Evolutionary conservation across 1,140 invertebrate species (phyloP).

Genomic region (Cotesia chilonis): DNA sequence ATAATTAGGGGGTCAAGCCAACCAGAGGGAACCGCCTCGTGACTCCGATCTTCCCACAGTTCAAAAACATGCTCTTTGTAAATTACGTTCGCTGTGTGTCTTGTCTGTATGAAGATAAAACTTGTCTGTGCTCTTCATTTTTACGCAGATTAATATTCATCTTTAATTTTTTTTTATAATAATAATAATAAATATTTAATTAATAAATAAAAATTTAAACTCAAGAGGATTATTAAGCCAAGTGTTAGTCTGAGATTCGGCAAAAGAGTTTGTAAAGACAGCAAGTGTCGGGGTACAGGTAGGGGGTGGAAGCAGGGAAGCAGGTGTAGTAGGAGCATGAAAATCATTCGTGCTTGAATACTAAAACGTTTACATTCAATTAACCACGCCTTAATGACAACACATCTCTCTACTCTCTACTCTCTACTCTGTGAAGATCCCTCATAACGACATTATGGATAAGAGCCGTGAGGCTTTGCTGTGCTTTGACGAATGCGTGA

Average conservation of each 20-base stretch:
- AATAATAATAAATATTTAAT: too few species aligned
- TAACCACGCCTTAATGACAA: constrained; percentile 36
- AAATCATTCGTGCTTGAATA: constrained; percentile 16
- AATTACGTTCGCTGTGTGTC: background rate
- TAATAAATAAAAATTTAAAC: too few species aligned
- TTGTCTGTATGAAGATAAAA: too few species aligned
- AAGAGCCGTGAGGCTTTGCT: constrained; percentile 18
- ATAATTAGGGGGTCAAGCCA: constrained; percentile 50
- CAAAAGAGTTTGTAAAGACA: too few species aligned
- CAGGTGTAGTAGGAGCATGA: background rate
- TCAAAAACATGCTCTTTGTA: background rate
- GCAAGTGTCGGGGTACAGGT: too few species aligned
- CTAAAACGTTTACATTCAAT: constrained; percentile 39
- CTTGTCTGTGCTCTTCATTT: too few species aligned
- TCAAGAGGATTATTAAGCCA: too few species aligned
- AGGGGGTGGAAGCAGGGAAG: background rate
- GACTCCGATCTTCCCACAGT: constrained; percentile 37
- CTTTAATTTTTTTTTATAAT: too few species aligned
- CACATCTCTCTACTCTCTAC: background rate
- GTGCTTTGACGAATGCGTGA: constrained; percentile 32
- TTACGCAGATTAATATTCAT: too few species aligned
- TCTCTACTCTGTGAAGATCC: constrained; percentile 4
- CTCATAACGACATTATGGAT: constrained; percentile 17
- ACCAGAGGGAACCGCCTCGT: constrained; percentile 22
- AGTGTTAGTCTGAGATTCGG: too few species aligned